Conservation (phyloP, 2,888 invertebrate species). For the Crocallis elinguaria region DNA sequence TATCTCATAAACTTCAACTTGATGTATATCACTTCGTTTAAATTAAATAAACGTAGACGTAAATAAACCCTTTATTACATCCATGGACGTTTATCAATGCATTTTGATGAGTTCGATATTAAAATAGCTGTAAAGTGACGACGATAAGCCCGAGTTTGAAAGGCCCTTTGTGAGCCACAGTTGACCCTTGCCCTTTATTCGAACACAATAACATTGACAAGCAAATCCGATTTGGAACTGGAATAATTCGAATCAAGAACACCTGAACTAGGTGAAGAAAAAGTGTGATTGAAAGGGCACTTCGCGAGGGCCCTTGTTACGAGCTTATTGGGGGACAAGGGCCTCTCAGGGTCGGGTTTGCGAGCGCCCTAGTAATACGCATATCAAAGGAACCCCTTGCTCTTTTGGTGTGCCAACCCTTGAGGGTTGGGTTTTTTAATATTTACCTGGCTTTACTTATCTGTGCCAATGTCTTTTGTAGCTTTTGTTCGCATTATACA, state of each 20-base stretch:
- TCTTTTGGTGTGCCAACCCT: slow-evolving; percentile 75
- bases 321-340: slow-evolving; percentile 77
- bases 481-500: slow-evolving; percentile 24
- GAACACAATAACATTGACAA: slow-evolving; percentile 69
- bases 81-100: slow-evolving; percentile 67
- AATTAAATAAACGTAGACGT: slow-evolving; percentile 40
- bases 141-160: slow-evolving; percentile 65
- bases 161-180: slow-evolving; percentile 51
- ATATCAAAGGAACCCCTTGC: slow-evolving; percentile 73
- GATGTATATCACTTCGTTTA: slow-evolving; percentile 17
- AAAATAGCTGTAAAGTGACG: slow-evolving; percentile 60
- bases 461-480: slow-evolving; percentile 23
- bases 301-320: slow-evolving; percentile 72
- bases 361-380: slow-evolving; percentile 63
- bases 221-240: slow-evolving; percentile 72
- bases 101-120: slow-evolving; percentile 59
- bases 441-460: slow-evolving; percentile 60
- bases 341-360: slow-evolving; percentile 58
- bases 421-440: slow-evolving; percentile 57
- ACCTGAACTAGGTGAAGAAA: slow-evolving; percentile 73
- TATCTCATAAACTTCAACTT: background rate
- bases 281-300: slow-evolving; percentile 71
- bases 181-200: slow-evolving; percentile 69
- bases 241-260: slow-evolving; percentile 78
- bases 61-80: slow-evolving; percentile 60